phyloP scores from a whole-genome alignment of 2,888 invertebrate genomes.

The Myopa tessellatipennis region DNA sequence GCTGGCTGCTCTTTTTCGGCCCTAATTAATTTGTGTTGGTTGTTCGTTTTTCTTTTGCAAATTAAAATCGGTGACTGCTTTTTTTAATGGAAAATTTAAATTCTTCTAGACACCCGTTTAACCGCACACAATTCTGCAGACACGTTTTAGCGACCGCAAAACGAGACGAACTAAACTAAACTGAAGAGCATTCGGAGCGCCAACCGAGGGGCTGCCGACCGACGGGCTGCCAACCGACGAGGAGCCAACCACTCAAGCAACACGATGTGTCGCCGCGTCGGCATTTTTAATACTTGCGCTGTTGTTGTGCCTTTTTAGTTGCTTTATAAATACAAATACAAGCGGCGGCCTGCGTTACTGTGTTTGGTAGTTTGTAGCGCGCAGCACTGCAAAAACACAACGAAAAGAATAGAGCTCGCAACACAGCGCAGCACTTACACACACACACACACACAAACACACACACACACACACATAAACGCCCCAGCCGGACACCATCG shows the following conservation, averaged over 20 bases:
- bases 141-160: constrained; percentile 47
- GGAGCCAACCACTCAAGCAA: background rate
- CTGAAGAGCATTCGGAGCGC: constrained; percentile 45
- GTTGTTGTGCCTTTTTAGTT: constrained; percentile 21
- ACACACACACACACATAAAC: background rate
- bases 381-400: constrained; percentile 18
- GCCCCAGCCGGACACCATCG: background rate
- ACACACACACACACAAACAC: background rate
- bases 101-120: constrained; percentile 22
- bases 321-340: constrained; percentile 19
- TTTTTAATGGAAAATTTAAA: background rate
- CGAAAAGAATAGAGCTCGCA: constrained; percentile 6
- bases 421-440: background rate
- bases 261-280: constrained; percentile 27
- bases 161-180: constrained; percentile 56
- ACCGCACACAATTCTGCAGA: constrained; percentile 37
- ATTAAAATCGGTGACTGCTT: constrained; percentile 13
- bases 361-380: constrained; percentile 33
- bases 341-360: constrained; percentile 10
- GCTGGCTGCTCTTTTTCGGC: too few relatives aligned
- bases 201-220: constrained; percentile 4
- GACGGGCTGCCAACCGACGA: too few relatives aligned
- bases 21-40: constrained; percentile 10
- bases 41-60: constrained; percentile 7
- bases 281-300: constrained; percentile 17